Conservation (phyloP, 2,797 vertebrate species). For the Meda fulgida region DNA sequence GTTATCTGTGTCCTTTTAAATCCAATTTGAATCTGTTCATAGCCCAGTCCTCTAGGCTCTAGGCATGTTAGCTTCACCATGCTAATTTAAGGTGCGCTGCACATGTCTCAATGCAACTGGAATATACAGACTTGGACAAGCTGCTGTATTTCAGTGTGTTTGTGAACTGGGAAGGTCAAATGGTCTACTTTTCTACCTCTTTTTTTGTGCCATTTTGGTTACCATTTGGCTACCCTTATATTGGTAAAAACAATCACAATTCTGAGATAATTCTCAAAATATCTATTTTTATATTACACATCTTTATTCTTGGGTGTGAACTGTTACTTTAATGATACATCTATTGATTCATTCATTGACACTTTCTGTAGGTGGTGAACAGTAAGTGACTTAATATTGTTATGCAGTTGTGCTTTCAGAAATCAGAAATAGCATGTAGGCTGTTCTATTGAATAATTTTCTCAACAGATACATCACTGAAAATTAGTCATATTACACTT, state of each 20-base stretch:
- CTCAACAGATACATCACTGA: not conserved
- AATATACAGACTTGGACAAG: not conserved
- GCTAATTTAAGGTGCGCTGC: not conserved
- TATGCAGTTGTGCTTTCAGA: not conserved
- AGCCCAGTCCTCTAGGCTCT: slow-evolving; percentile 10
- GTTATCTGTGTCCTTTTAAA: slow-evolving; percentile 57
- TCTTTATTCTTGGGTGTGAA: not conserved
- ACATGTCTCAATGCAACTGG: not conserved
- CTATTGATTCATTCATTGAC: not conserved
- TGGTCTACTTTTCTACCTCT: slow-evolving; percentile 5
- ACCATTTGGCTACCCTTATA: not conserved
- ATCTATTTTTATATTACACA: not conserved
- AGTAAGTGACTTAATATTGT: not conserved
- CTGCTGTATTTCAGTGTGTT: not conserved
- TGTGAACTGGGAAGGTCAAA: not conserved
- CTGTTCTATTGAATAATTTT: not conserved
- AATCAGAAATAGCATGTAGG: not conserved
- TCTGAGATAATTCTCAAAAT: not conserved
- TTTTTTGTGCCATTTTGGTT: not conserved
- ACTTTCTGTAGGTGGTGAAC: not conserved
- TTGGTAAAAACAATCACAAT: not conserved
- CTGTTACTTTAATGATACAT: not conserved
- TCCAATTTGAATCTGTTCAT: slow-evolving; percentile 64
- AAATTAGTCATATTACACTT: not conserved
- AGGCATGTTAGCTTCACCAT: not conserved